A percentile compares a stretch with the other conserved stretches of the same genome.
phyloP scores from a whole-genome alignment of 2,888 invertebrate species.

The Hybos culiciformis region DNA sequence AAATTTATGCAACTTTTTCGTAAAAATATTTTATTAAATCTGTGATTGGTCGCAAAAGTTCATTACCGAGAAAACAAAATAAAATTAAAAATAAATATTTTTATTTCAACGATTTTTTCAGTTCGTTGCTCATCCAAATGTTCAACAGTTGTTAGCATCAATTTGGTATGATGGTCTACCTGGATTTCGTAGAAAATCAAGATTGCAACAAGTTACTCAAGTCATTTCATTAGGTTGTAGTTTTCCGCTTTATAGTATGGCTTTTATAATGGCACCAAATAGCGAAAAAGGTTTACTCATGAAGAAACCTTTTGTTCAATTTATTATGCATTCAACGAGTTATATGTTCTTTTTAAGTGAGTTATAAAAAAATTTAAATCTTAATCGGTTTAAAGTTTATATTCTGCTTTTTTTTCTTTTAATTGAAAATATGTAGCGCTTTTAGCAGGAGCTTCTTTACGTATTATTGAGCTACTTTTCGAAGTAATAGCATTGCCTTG shows the following conservation, averaged over 20 bases:
- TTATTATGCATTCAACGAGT: constrained; percentile 92
- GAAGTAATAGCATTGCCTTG: constrained; percentile 67
- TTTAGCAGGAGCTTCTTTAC: constrained; percentile 84
- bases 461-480: constrained; percentile 68
- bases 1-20: neutral
- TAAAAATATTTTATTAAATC: neutral
- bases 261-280: constrained; percentile 84
- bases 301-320: constrained; percentile 97
- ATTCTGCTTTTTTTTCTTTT: constrained; percentile 10
- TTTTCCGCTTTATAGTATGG: constrained; percentile 85
- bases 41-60: neutral
- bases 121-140: constrained; percentile 98
- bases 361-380: constrained; percentile 33
- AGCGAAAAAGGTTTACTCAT: constrained; percentile 79
- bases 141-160: constrained; percentile 86
- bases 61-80: constrained; percentile 1
- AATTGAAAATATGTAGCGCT: too few species aligned
- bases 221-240: constrained; percentile 75
- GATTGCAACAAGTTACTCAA: constrained; percentile 74
- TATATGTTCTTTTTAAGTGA: constrained; percentile 92
- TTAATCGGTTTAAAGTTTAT: neutral
- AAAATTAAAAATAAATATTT: neutral
- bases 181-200: constrained; percentile 85
- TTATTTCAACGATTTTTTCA: constrained; percentile 37
- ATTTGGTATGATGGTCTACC: constrained; percentile 98